Evolutionary conservation across 2,797 vertebrate genomes (phyloP).

Genomic region (Peromyscus nudipes): DNA sequence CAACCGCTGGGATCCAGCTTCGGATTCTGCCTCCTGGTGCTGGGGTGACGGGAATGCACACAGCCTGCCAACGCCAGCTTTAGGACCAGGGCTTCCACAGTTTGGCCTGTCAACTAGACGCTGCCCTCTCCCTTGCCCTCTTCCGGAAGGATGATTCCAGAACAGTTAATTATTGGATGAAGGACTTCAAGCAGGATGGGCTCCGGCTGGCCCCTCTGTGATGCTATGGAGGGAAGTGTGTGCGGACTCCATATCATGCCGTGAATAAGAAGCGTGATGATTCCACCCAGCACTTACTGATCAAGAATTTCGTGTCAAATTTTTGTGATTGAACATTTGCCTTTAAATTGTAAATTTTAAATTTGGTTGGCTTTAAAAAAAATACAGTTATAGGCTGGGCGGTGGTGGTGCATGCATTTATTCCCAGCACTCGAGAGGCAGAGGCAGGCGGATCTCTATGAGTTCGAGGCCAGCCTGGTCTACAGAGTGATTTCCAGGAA

Average conservation of each 20-base stretch:
- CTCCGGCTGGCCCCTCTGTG: not conserved
- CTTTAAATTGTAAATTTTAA: not conserved
- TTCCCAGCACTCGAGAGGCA: too few relatives aligned
- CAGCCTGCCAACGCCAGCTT: not conserved
- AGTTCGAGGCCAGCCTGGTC: too few relatives aligned
- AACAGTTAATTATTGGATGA: not conserved
- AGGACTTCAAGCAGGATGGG: not conserved
- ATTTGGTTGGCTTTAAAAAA: not conserved
- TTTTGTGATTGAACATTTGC: not conserved
- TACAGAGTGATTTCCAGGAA: too few relatives aligned
- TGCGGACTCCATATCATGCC: not conserved
- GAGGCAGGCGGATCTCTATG: too few relatives aligned
- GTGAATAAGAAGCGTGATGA: not conserved
- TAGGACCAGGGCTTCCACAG: not conserved
- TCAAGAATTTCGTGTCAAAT: not conserved
- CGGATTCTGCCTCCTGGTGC: not conserved
- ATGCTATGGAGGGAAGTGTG: rapidly evolving
- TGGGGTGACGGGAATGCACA: not conserved
- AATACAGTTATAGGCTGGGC: not conserved
- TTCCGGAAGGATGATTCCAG: not conserved
- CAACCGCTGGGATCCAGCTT: not conserved
- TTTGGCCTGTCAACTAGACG: not conserved
- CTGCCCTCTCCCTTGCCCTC: too few relatives aligned
- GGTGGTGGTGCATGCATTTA: too few relatives aligned
- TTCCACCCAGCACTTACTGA: not conserved